Conservation (phyloP, 2,797 vertebrate species). For the Oryzias dopingdopingensis region DNA sequence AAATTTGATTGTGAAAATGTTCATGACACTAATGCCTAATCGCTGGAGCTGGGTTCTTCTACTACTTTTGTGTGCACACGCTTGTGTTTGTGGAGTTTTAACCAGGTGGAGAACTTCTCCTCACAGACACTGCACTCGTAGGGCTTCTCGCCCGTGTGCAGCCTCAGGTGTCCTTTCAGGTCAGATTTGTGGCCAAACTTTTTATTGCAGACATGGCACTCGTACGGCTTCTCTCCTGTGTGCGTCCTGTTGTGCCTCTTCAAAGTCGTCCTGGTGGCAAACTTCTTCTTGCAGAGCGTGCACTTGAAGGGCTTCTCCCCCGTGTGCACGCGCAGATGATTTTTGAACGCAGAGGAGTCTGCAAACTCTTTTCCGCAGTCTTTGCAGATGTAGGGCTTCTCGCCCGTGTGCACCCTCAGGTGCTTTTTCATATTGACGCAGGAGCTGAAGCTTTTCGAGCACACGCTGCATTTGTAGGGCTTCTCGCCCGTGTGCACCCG, state of each 20-base stretch:
- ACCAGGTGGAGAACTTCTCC: constrained; percentile 45
- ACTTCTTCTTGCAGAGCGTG: constrained; percentile 37
- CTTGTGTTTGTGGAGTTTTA: constrained; percentile 45
- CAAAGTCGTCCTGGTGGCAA: constrained; percentile 38
- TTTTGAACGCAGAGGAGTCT: constrained; percentile 37
- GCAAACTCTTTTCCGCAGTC: constrained; percentile 54
- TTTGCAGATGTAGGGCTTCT: constrained; percentile 52
- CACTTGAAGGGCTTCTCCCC: constrained; percentile 61
- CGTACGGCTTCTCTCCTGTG: constrained; percentile 54
- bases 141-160: constrained; percentile 52
- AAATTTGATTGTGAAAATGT: neutral
- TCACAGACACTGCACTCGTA: constrained; percentile 48
- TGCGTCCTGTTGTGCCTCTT: constrained; percentile 50
- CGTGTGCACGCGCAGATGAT: constrained; percentile 49
- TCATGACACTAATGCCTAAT: neutral
- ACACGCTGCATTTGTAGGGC: constrained; percentile 46
- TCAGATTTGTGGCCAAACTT: constrained; percentile 36
- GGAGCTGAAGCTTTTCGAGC: constrained; percentile 41
- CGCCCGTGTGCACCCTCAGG: constrained; percentile 44
- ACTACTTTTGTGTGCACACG: constrained; percentile 7
- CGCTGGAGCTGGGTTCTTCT: neutral
- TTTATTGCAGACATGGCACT: constrained; percentile 45
- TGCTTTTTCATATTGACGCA: constrained; percentile 52
- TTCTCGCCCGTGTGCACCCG: constrained; percentile 56
- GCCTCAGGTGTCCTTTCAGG: constrained; percentile 41